Percentiles rank a stretch among this genome's conserved stretches.
Evolutionary conservation across 1,140 invertebrate species (phyloP).

Genomic region (Drosophila ambigua): DNA sequence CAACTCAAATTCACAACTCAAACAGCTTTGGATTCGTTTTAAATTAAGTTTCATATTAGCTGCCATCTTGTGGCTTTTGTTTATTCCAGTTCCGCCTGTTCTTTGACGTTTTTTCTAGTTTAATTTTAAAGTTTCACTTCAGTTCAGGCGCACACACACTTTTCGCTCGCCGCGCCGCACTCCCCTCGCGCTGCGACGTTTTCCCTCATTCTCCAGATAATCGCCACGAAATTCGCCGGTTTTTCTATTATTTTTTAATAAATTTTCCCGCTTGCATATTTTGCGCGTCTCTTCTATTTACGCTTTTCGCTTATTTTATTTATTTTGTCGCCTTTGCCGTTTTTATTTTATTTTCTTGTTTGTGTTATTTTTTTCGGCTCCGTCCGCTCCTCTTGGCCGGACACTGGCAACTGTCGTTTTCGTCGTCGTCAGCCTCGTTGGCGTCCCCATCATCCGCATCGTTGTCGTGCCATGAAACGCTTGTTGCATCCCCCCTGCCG

Average conservation of each 20-base stretch:
- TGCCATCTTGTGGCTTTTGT: too few relatives aligned
- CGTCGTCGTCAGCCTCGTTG: slow-evolving; percentile 14
- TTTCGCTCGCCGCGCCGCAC: not conserved
- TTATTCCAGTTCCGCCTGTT: too few relatives aligned
- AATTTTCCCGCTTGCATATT: slow-evolving; percentile 54
- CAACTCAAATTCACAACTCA: too few relatives aligned
- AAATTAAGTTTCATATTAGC: too few relatives aligned
- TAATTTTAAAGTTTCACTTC: slow-evolving; percentile 13
- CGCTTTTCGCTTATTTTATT: slow-evolving; percentile 34
- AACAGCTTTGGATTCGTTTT: too few relatives aligned
- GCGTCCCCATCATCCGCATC: slow-evolving; percentile 35
- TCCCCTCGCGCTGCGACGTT: not conserved
- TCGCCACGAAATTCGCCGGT: slow-evolving; percentile 18
- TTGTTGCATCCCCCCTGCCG: slow-evolving; percentile 57
- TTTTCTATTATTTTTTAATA: slow-evolving; percentile 74
- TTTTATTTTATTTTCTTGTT: slow-evolving; percentile 31
- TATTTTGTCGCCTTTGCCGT: slow-evolving; percentile 33
- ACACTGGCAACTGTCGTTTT: slow-evolving; percentile 62
- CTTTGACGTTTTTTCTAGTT: not conserved
- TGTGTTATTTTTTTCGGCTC: slow-evolving; percentile 44
- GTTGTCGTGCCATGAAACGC: slow-evolving; percentile 60
- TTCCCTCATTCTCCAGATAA: slow-evolving; percentile 17
- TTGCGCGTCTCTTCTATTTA: slow-evolving; percentile 63
- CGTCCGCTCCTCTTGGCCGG: slow-evolving; percentile 67
- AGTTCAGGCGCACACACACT: slow-evolving; percentile 2